These are phyloP conservation scores for Erebia ligea DNA, from an alignment of 2,888 invertebrate species.

Conservation along the genomic window DNA sequence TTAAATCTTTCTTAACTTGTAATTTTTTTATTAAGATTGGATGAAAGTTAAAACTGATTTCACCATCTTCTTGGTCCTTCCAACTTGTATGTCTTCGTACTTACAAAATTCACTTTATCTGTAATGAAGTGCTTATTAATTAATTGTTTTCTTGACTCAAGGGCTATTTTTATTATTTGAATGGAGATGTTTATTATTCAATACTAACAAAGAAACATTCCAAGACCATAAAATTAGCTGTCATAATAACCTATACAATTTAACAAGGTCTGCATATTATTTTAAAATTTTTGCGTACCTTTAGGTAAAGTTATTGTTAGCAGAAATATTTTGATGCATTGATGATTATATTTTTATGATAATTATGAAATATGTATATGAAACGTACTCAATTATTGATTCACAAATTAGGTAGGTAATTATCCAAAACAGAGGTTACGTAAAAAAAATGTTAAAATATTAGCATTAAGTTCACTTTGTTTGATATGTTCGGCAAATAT, in stretches of 20 bases:
- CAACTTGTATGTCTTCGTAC: too few species aligned
- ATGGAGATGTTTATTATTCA: neutral
- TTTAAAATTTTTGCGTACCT: neutral
- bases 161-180: neutral
- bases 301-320: neutral
- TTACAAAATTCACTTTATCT: too few species aligned
- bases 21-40: too few species aligned
- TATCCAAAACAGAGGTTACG: neutral
- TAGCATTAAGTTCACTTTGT: neutral
- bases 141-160: neutral
- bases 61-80: too few species aligned
- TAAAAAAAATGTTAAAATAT: neutral
- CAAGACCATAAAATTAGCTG: neutral
- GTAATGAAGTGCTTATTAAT: neutral
- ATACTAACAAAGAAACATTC: neutral
- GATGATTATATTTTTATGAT: neutral
- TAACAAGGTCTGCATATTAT: neutral
- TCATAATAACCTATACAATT: neutral
- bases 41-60: too few species aligned
- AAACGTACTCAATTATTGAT: neutral
- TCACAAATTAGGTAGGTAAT: neutral
- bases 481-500: slow-evolving; percentile 10
- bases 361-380: neutral
- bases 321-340: neutral
- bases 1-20: too few species aligned